These are phyloP conservation scores for Apamea anceps DNA, from an alignment of 2,888 invertebrate genomes.

Conservation along the genomic window DNA sequence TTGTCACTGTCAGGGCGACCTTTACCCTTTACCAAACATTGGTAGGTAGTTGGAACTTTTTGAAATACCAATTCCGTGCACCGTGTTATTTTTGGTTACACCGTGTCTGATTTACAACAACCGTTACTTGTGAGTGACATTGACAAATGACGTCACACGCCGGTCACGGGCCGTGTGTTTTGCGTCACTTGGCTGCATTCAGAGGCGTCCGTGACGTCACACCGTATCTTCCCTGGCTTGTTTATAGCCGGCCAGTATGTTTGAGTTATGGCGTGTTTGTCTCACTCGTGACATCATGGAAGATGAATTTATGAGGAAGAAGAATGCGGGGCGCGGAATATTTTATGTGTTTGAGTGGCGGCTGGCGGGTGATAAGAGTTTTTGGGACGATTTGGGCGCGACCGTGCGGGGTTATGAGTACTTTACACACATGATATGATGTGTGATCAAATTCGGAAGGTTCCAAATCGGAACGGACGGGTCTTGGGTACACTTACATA, in stretches of 20 bases:
- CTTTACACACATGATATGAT: conserved; percentile 33
- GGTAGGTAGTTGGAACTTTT: conserved; percentile 62
- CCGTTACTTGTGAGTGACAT: conserved; percentile 79
- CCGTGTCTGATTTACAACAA: conserved; percentile 80
- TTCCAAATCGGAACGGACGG: neutral
- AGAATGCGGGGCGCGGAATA: conserved; percentile 68
- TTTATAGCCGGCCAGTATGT: conserved; percentile 77
- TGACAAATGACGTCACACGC: conserved; percentile 84
- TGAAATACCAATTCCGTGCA: conserved; percentile 58
- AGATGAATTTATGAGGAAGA: conserved; percentile 78
- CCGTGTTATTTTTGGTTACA: conserved; percentile 60
- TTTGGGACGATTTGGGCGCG: conserved; percentile 60
- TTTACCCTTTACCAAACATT: conserved; percentile 61
- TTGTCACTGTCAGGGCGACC: conserved; percentile 62
- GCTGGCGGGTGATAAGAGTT: conserved; percentile 64
- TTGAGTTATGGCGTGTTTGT: conserved; percentile 82
- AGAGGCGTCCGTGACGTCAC: conserved; percentile 69
- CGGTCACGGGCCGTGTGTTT: conserved; percentile 81
- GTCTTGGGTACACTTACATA: neutral
- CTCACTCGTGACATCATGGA: conserved; percentile 72
- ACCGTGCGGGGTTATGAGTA: conserved; percentile 48
- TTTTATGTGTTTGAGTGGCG: conserved; percentile 68
- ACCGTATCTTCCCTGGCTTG: conserved; percentile 76
- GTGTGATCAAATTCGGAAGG: conserved; percentile 39
- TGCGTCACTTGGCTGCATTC: conserved; percentile 76